Conservation (phyloP, 2,888 invertebrate genomes). For the Scaptodrosophila latifasciaeformis region DNA sequence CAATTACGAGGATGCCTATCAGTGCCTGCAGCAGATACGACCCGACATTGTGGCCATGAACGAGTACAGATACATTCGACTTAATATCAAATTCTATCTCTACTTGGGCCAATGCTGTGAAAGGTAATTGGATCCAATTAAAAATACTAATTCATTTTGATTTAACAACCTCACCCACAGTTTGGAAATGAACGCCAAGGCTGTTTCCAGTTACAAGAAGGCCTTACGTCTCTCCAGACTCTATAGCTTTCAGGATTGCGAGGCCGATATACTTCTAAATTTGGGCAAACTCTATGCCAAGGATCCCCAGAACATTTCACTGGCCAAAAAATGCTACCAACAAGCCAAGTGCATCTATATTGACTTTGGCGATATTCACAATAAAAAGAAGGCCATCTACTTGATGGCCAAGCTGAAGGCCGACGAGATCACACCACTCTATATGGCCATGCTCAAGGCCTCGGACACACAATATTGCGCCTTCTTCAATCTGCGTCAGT, state of each 20-base stretch:
- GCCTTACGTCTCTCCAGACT: slow-evolving; percentile 46
- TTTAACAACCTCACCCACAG: no score
- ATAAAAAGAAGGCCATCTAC: slow-evolving; percentile 54
- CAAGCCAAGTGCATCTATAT: slow-evolving; percentile 59
- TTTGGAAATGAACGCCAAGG: slow-evolving; percentile 34
- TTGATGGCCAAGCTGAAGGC: slow-evolving; percentile 64
- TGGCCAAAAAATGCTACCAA: slow-evolving; percentile 54
- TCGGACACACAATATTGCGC: slow-evolving; percentile 44
- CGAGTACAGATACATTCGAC: slow-evolving; percentile 37
- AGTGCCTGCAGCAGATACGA: slow-evolving; percentile 47
- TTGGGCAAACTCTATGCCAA: slow-evolving; percentile 55
- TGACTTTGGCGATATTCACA: slow-evolving; percentile 47
- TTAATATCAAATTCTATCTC: slow-evolving; percentile 44
- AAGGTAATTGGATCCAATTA: slow-evolving; percentile 30
- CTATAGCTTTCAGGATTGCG: slow-evolving; percentile 34
- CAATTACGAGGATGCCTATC: slow-evolving; percentile 45
- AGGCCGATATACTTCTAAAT: slow-evolving; percentile 51
- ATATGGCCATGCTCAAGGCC: slow-evolving; percentile 62
- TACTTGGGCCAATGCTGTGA: slow-evolving; percentile 50
- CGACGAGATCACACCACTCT: slow-evolving; percentile 60
- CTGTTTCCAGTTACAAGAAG: slow-evolving; percentile 43
- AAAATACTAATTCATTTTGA: background rate
- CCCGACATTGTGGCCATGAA: slow-evolving; percentile 35
- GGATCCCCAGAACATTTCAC: slow-evolving; percentile 36
- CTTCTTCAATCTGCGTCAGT: slow-evolving; percentile 55